A percentile compares a stretch with the other conserved stretches of the same genome.
Evolutionary conservation across 2,113 vertebrate genomes (phyloP).

Genomic region (Fulmarus glacialis): DNA sequence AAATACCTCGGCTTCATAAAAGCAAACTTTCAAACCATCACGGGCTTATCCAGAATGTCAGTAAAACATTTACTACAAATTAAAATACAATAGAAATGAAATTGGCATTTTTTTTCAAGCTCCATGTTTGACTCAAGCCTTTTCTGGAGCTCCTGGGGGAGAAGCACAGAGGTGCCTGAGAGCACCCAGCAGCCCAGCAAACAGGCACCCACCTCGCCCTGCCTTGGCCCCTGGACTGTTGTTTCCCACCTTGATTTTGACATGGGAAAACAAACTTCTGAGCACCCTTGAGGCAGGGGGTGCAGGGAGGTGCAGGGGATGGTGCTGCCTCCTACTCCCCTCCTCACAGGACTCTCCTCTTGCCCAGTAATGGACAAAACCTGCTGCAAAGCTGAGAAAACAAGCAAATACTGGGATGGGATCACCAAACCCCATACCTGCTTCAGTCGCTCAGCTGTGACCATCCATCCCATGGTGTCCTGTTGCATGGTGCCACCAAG

Average conservation of each 20-base stretch:
- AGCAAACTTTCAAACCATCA: constrained; percentile 11
- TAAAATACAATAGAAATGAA: constrained; percentile 47
- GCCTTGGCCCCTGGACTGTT: neutral
- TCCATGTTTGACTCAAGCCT: neutral
- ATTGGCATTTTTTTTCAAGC: constrained; percentile 2
- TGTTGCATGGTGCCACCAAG: neutral
- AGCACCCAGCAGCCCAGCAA: neutral
- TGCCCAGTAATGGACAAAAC: neutral
- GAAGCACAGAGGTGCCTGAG: neutral
- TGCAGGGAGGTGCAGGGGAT: neutral
- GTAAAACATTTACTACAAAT: constrained; percentile 51
- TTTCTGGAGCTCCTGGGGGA: neutral
- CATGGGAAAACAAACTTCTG: neutral
- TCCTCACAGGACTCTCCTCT: neutral
- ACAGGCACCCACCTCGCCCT: neutral
- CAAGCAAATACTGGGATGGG: neutral
- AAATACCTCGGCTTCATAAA: constrained; percentile 32
- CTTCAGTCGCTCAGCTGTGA: neutral
- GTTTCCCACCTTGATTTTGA: constrained; percentile 14
- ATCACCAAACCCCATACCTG: neutral
- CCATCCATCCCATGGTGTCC: too few relatives aligned
- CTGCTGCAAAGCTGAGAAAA: neutral
- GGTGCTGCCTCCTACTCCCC: neutral
- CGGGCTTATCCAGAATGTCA: constrained; percentile 27
- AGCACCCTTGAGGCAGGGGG: neutral